Conservation (phyloP, 2,797 vertebrate genomes). For the Myripristis murdjan region DNA sequence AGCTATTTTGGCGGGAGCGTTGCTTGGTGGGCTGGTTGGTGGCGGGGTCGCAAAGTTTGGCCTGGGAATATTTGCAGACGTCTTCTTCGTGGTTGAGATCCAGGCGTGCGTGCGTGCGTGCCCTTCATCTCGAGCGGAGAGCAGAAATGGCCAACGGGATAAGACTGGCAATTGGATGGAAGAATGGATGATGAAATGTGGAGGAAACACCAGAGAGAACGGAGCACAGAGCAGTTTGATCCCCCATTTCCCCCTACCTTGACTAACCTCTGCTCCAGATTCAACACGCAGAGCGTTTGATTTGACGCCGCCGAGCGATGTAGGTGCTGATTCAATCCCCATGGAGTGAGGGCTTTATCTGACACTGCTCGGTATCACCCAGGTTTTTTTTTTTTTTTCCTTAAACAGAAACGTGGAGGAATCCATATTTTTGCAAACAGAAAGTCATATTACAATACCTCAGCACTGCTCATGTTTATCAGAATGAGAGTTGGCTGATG, state of each 20-base stretch:
- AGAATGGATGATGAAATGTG: constrained; percentile 76
- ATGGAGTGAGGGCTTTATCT: constrained; percentile 17
- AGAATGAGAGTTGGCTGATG: neutral
- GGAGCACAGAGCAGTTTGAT: constrained; percentile 14
- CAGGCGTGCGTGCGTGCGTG: constrained; percentile 34
- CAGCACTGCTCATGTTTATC: neutral
- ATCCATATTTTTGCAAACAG: neutral
- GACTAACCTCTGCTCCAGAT: constrained; percentile 46
- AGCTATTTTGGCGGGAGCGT: constrained; percentile 9
- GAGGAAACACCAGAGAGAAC: constrained; percentile 63
- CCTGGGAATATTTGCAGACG: constrained; percentile 17
- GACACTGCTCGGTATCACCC: constrained; percentile 6
- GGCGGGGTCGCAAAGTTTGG: constrained; percentile 23
- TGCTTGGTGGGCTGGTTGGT: neutral
- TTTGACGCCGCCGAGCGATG: too few relatives aligned
- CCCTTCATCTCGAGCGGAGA: constrained; percentile 40
- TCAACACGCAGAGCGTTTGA: constrained; percentile 26
- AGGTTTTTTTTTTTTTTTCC: constrained; percentile 38
- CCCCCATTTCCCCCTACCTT: constrained; percentile 38
- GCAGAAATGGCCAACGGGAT: constrained; percentile 30
- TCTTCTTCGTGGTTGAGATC: constrained; percentile 29
- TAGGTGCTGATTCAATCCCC: constrained; percentile 37
- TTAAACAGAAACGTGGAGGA: neutral
- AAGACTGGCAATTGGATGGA: constrained; percentile 54
- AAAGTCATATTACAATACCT: neutral